A percentile compares a stretch with the other conserved stretches of the same genome.
These are phyloP conservation scores for Drosophila testacea DNA, from an alignment of 2,888 invertebrate species.

Conservation along the genomic window DNA sequence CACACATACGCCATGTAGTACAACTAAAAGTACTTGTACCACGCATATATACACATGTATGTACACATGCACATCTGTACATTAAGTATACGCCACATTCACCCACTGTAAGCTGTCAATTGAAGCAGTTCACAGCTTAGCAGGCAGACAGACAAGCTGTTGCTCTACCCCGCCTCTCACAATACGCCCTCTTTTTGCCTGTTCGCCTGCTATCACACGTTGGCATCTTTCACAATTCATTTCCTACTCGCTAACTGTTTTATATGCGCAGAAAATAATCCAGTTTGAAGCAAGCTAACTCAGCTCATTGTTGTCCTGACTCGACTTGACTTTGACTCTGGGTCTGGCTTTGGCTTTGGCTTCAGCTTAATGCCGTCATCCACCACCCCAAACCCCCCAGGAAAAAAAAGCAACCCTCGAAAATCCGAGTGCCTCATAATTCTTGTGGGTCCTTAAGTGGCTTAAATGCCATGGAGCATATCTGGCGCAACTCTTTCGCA, in stretches of 20 bases:
- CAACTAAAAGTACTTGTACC: conserved; percentile 14
- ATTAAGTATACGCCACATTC: conserved; percentile 34
- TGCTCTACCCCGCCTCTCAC: conserved; percentile 10
- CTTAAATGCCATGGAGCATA: conserved; percentile 45
- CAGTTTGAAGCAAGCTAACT: conserved; percentile 37
- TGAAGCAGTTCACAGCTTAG: conserved; percentile 46
- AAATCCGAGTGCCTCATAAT: conserved; percentile 38
- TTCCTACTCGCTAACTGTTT: conserved; percentile 60
- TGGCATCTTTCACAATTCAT: conserved; percentile 53
- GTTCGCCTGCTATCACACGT: conserved; percentile 14
- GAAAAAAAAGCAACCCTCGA: conserved; percentile 1
- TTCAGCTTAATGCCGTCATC: conserved; percentile 25
- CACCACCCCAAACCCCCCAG: conserved; percentile 13
- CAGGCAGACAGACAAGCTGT: conserved; percentile 32
- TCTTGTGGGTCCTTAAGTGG: conserved; percentile 48
- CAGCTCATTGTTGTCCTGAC: conserved; percentile 35
- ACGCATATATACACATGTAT: conserved; percentile 5
- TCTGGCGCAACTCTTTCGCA: conserved; percentile 51
- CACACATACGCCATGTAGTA: conserved; percentile 24
- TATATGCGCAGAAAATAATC: conserved; percentile 59
- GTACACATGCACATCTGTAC: conserved; percentile 11
- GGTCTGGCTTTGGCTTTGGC: conserved; percentile 11
- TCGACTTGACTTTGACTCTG: conserved; percentile 30
- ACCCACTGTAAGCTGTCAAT: conserved; percentile 27
- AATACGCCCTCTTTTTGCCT: conserved; percentile 1